Percentiles rank a stretch among this genome's conserved stretches.
phyloP scores from a whole-genome alignment of 2,888 invertebrate genomes.

The Torymus aiolomorphi region DNA sequence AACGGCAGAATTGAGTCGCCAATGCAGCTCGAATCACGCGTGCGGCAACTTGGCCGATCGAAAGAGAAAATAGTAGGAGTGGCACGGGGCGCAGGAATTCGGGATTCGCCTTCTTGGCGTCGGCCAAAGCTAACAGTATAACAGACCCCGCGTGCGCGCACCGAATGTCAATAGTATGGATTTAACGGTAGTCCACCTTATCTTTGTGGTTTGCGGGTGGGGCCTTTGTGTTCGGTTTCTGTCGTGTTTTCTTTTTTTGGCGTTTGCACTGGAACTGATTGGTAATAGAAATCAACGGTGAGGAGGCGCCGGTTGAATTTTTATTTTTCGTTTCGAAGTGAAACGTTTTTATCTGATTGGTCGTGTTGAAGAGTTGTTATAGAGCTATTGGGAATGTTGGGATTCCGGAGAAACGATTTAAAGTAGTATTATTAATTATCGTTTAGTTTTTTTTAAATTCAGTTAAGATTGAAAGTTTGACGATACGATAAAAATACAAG shows the following conservation, averaged over 20 bases:
- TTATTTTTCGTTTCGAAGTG: too few relatives aligned
- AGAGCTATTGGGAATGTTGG: too few relatives aligned
- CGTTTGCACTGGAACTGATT: too few relatives aligned
- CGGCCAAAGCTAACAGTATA: slow-evolving; percentile 53
- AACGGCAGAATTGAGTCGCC: slow-evolving; percentile 4
- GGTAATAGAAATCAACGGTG: too few relatives aligned
- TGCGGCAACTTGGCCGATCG: background rate
- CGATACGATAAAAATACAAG: too few relatives aligned
- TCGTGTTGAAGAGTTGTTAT: too few relatives aligned
- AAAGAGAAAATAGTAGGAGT: slow-evolving; percentile 41
- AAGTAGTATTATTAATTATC: too few relatives aligned
- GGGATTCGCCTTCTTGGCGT: slow-evolving; percentile 31
- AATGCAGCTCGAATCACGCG: background rate
- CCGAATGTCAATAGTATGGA: slow-evolving; percentile 49
- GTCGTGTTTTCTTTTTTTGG: background rate
- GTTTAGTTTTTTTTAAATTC: too few relatives aligned
- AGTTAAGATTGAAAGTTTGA: too few relatives aligned
- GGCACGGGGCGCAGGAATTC: slow-evolving; percentile 22
- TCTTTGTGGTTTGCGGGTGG: slow-evolving; percentile 2
- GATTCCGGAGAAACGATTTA: too few relatives aligned
- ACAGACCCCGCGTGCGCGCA: slow-evolving; percentile 40
- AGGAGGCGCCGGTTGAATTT: too few relatives aligned
- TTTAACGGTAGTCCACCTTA: slow-evolving; percentile 60
- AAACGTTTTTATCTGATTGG: too few relatives aligned
- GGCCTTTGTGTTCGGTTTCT: background rate